Evolutionary conservation across 2,888 invertebrate genomes (phyloP), one percentile per base, ranked within the genome.

Genomic region (Philonicus albiceps): DNA sequence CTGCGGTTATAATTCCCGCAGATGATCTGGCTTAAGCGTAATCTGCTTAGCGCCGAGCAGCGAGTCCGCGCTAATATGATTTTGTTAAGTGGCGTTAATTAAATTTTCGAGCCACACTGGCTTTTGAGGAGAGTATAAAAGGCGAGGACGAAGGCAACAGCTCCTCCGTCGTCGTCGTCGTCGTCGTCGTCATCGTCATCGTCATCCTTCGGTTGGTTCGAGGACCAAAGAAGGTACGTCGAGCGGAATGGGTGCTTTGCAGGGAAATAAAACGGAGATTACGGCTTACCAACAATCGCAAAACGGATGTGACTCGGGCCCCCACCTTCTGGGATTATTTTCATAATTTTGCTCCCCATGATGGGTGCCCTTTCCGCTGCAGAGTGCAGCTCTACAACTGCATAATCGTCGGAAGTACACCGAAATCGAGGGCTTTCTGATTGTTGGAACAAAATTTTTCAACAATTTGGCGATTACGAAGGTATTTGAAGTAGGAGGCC

Each of bases 371-470:
- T 43, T 27, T 43, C 27, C 19, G 7, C 27, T 19, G 43, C 49
- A 49, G n/a, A 16, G 40, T 53, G 55, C 55, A 55, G 27, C 16
- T 34, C 53, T 13, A 74, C 53, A 27, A 34, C 74, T 80, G 85
- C 86, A 87, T 87, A 87, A 88, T 88, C 88, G 89, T 89, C 86
- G 85, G 87, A 88, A 88, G 89, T 89, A 89, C 88, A 89, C 89
- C 89, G 88, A 72, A 88, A 85, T 88, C 87, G 88, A 89, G 89
- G 88, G 88, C 88, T 88, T 89, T 89, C 88, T 89, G 89, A 89
- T 89, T 89, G 89, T 89, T 89, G 88, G 88, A 89, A 87, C 88
- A 88, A 89, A 89, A 88, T 89, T 88, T 64, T 88, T 87, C 87
- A 87, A 87, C 87, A 87, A 87, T 87, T 88, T 88, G 88, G 88